phyloP scores from a whole-genome alignment of 2,113 vertebrate species.

The Reinhardtius hippoglossoides region DNA sequence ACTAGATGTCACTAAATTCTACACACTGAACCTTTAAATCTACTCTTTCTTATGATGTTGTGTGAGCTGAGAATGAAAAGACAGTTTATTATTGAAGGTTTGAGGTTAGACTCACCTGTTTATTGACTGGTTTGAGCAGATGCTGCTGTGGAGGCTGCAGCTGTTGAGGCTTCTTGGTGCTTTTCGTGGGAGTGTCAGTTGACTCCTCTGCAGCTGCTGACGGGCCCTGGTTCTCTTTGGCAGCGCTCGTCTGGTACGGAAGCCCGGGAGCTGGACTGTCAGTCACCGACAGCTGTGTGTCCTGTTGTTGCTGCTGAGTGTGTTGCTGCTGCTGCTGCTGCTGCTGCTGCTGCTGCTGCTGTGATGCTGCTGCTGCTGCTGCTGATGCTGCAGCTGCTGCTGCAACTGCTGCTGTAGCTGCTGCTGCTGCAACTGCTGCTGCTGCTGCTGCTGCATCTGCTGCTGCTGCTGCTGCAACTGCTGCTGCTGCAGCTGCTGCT shows the following conservation, averaged over 20 bases:
- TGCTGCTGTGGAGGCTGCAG: conserved; percentile 82
- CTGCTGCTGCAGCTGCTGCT: conserved; percentile 29
- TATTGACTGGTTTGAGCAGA: conserved; percentile 83
- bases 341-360: conserved; percentile 41
- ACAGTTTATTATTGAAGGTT: neutral
- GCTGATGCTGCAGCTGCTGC: conserved; percentile 29
- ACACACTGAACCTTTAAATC: too few species aligned
- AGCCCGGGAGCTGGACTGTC: conserved; percentile 87
- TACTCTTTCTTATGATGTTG: neutral
- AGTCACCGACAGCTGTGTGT: conserved; percentile 87
- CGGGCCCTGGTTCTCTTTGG: conserved; percentile 75
- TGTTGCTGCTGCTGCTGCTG: conserved; percentile 38
- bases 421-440: too few species aligned
- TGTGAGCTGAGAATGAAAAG: neutral
- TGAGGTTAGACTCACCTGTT: conserved; percentile 73
- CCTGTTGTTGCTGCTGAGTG: conserved; percentile 58
- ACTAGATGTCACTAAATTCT: too few species aligned
- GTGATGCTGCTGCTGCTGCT: conserved; percentile 32
- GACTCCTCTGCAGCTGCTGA: conserved; percentile 63
- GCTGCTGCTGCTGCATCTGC: conserved; percentile 35
- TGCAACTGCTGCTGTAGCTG: conserved; percentile 20
- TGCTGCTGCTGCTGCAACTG: conserved; percentile 67
- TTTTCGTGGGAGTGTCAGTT: conserved; percentile 79
- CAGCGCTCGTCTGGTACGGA: conserved; percentile 83
- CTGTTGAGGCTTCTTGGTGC: conserved; percentile 76